Conservation (phyloP, 2,888 invertebrate species). For the Pammene aurita region DNA sequence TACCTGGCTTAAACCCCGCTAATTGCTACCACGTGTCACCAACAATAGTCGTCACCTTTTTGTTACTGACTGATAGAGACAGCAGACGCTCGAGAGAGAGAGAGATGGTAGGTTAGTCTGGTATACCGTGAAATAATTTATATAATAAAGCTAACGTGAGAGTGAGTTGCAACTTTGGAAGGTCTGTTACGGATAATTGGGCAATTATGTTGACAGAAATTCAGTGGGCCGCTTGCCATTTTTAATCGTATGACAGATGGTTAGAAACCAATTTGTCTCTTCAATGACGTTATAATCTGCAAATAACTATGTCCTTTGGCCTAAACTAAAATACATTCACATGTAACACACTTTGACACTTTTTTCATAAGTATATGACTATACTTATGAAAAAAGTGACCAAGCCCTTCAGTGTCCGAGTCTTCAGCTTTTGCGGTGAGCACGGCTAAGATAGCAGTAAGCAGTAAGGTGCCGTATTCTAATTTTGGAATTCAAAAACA, state of each 20-base stretch:
- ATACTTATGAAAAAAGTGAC: too few species aligned
- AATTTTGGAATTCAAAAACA: too few species aligned
- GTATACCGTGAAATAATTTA: background rate
- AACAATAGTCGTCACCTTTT: conserved; percentile 33
- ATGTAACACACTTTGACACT: too few species aligned
- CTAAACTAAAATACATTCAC: too few species aligned
- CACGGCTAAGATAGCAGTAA: too few species aligned
- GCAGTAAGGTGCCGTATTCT: too few species aligned
- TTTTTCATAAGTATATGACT: too few species aligned
- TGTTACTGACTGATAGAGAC: background rate
- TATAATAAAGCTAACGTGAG: conserved; percentile 3
- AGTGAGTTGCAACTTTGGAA: background rate
- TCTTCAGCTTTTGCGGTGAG: too few species aligned
- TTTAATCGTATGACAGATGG: conserved; percentile 9
- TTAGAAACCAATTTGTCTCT: background rate
- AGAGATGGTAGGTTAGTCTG: background rate
- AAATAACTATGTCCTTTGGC: background rate
- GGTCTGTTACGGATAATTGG: conserved; percentile 14
- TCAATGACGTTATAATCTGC: background rate
- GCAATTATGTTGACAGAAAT: conserved; percentile 3
- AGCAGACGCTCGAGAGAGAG: background rate
- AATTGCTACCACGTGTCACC: conserved; percentile 44
- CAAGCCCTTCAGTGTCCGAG: too few species aligned
- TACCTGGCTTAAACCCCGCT: conserved; percentile 41
- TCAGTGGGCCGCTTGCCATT: background rate